phyloP scores from a whole-genome alignment of 2,888 invertebrate genomes.

The Torymus aiolomorphi region DNA sequence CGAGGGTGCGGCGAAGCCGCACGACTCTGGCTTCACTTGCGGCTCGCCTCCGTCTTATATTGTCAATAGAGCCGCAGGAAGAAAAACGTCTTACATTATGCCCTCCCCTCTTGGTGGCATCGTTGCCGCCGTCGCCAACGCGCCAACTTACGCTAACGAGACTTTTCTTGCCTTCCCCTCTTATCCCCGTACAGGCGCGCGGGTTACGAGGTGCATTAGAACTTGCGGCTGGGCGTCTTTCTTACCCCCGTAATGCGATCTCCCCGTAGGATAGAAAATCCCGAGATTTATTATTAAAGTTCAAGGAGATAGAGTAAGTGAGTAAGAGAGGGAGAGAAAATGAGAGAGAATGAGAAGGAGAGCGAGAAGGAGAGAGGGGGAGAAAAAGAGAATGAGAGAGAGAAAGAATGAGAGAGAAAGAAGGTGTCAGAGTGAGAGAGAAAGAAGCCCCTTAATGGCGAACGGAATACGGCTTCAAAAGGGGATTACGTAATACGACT shows the following conservation, averaged over 20 bases:
- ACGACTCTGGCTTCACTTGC: no score
- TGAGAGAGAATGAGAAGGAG: constrained; percentile 8
- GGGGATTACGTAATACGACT: constrained; percentile 70
- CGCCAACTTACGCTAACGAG: constrained; percentile 45
- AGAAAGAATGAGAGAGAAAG: not conserved
- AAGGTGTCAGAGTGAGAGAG: constrained; percentile 22
- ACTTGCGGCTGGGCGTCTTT: constrained; percentile 33
- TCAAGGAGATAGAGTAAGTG: constrained; percentile 59
- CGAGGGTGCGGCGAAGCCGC: no score
- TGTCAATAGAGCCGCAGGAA: constrained; percentile 14
- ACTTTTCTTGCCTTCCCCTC: constrained; percentile 41
- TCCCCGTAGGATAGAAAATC: constrained; percentile 62
- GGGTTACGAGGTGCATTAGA: constrained; percentile 17
- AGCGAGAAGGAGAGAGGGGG: constrained; percentile 58
- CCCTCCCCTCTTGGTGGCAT: not conserved
- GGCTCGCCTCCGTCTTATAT: not conserved
- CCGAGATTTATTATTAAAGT: constrained; percentile 68
- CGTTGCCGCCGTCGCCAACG: not conserved
- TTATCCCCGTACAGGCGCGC: no score
- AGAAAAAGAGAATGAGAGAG: not conserved
- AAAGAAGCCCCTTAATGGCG: constrained; percentile 70
- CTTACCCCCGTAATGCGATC: constrained; percentile 63
- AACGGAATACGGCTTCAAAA: constrained; percentile 73
- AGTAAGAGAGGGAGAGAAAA: not conserved
- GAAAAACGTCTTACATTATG: constrained; percentile 20